A percentile compares a stretch with the other conserved stretches of the same genome.
These are phyloP conservation scores for Ceratosolen fusciceps DNA, from an alignment of 1,140 invertebrate species.

Conservation along the genomic window DNA sequence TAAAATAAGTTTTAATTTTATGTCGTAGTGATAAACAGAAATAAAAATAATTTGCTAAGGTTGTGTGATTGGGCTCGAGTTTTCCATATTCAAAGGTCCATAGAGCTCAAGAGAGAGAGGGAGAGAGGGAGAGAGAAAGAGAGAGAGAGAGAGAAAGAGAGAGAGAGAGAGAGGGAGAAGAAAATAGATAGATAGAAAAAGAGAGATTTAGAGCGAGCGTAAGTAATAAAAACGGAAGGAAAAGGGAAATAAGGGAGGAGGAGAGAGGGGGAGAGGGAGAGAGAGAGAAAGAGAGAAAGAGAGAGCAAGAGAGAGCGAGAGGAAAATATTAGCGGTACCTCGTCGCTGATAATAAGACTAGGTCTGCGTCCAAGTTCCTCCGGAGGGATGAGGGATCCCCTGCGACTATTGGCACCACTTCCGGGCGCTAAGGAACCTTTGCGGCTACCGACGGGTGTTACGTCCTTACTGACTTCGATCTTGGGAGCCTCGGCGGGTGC, in stretches of 20 bases:
- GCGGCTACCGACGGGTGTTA: constrained; percentile 77
- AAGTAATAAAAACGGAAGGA: too few relatives aligned
- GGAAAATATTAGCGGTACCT: constrained; percentile 75
- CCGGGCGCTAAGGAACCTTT: constrained; percentile 85
- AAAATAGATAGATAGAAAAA: not conserved
- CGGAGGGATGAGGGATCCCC: constrained; percentile 88
- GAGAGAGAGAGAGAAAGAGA: not conserved
- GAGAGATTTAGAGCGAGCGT: too few relatives aligned
- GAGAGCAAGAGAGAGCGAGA: too few relatives aligned
- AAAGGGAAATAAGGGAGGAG: too few relatives aligned
- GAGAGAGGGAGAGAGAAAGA: not conserved
- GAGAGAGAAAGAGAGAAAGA: too few relatives aligned
- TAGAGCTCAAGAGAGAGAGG: too few relatives aligned
- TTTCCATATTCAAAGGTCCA: too few relatives aligned
- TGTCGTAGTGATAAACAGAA: too few relatives aligned
- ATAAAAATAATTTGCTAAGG: too few relatives aligned
- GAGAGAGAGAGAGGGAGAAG: not conserved
- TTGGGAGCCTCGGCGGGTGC: constrained; percentile 81
- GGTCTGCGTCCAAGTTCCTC: constrained; percentile 87
- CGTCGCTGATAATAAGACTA: constrained; percentile 92
- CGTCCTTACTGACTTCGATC: constrained; percentile 87
- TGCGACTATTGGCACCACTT: constrained; percentile 77
- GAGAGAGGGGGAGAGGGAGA: too few relatives aligned
- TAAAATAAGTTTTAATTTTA: too few relatives aligned
- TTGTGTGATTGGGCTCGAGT: not conserved